These are phyloP conservation scores for Fulica atra DNA, from an alignment of 2,113 vertebrate genomes.

Conservation along the genomic window DNA sequence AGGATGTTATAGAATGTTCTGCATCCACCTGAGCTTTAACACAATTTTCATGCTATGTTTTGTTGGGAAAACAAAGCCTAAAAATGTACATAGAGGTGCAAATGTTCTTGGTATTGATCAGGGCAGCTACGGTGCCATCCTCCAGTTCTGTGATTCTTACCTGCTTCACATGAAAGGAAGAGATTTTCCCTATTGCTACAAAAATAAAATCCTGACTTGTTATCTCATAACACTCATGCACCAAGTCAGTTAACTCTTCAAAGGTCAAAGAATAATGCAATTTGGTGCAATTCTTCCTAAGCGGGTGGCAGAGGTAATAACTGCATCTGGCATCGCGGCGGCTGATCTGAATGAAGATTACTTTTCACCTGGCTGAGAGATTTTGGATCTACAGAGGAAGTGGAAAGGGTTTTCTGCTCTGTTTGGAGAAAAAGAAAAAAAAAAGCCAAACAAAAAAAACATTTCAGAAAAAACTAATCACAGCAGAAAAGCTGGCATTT, in stretches of 20 bases:
- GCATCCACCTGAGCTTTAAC: background rate
- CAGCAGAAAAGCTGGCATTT: background rate
- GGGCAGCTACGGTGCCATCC: accelerated
- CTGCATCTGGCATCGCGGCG: background rate
- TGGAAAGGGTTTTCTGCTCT: background rate
- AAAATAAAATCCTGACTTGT: background rate
- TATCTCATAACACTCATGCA: background rate
- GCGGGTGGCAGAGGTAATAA: background rate
- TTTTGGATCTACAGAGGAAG: background rate
- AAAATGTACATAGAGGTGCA: background rate
- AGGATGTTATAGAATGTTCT: background rate
- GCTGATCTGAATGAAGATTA: background rate
- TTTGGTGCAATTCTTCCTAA: conserved; percentile 14
- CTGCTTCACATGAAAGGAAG: background rate
- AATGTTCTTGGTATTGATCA: background rate
- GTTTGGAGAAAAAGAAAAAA: background rate
- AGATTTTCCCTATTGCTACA: background rate
- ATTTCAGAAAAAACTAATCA: background rate
- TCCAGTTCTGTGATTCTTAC: background rate
- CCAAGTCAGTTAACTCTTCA: conserved; percentile 44
- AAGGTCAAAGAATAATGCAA: conserved; percentile 12
- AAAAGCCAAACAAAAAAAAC: no score
- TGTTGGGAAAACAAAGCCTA: background rate
- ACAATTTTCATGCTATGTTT: background rate
- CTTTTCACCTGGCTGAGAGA: background rate